Evolutionary conservation across 2,888 invertebrate species (phyloP).

Genomic region (Physocephala rufipes): DNA sequence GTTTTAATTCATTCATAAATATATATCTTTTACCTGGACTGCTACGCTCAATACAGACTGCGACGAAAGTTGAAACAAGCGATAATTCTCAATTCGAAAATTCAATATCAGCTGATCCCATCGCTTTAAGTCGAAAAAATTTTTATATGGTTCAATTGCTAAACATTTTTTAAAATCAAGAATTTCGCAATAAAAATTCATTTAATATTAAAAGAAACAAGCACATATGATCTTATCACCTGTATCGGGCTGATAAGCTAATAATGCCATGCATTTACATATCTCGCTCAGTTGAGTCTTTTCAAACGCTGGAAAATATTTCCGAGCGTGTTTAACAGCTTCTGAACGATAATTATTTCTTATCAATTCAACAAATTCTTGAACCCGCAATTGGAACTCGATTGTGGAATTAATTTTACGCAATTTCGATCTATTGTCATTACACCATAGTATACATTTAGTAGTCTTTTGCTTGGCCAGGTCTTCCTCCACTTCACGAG

Average conservation of each 20-base stretch:
- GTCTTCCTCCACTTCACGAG: conserved; percentile 87
- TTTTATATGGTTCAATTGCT: conserved; percentile 77
- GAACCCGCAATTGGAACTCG: conserved; percentile 84
- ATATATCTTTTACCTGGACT: conserved; percentile 69
- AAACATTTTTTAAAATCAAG: conserved; percentile 20
- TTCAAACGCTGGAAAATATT: conserved; percentile 88
- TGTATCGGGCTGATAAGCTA: conserved; percentile 90
- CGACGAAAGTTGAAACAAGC: conserved; percentile 90
- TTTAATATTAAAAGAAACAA: neutral
- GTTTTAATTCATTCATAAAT: neutral
- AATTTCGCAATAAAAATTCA: neutral
- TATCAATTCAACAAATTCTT: conserved; percentile 97
- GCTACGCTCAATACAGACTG: conserved; percentile 92
- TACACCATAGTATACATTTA: conserved; percentile 94
- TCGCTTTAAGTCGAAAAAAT: conserved; percentile 72
- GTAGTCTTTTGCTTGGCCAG: conserved; percentile 82
- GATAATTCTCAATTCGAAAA: conserved; percentile 93
- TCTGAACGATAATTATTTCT: conserved; percentile 85
- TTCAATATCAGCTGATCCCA: conserved; percentile 89
- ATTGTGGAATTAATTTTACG: conserved; percentile 93
- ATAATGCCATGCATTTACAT: conserved; percentile 93
- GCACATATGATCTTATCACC: conserved; percentile 51
- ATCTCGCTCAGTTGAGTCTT: conserved; percentile 87
- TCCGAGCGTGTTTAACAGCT: conserved; percentile 94
- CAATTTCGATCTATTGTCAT: conserved; percentile 94